These are phyloP conservation scores for Penaeus vannamei DNA, from an alignment of 1,140 invertebrate genomes.

Conservation along the genomic window DNA sequence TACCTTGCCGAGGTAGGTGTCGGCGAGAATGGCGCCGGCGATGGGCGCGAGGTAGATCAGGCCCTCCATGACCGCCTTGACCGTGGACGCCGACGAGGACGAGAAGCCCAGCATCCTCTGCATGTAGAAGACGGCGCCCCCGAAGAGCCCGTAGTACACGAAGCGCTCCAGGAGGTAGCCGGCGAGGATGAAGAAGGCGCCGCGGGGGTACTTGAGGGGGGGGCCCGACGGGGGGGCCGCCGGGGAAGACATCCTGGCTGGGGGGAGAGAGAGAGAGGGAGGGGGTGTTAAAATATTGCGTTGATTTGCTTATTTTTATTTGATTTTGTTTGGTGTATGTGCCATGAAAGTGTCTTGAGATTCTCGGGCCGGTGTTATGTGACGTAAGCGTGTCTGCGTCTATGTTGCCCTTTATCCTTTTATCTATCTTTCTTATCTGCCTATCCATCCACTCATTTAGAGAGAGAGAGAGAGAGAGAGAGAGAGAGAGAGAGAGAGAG, in stretches of 20 bases:
- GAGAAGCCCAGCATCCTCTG: conserved; percentile 61
- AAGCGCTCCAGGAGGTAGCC: conserved; percentile 62
- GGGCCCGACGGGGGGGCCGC: background rate
- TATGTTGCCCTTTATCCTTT: no score
- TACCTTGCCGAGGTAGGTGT: conserved; percentile 89
- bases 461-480: background rate
- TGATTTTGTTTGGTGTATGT: no score
- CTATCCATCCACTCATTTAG: no score
- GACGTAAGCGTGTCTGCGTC: no score
- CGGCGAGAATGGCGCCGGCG: conserved; percentile 88
- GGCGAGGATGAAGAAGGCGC: conserved; percentile 49
- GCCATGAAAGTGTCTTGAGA: no score
- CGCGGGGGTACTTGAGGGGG: conserved; percentile 31
- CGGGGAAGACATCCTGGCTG: background rate
- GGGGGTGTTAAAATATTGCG: no score
- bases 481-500: background rate
- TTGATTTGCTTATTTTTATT: no score
- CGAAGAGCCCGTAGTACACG: conserved; percentile 66
- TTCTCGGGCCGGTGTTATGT: no score
- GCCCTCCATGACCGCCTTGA: conserved; percentile 58
- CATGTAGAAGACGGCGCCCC: conserved; percentile 64
- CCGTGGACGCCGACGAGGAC: conserved; percentile 50
- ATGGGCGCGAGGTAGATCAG: conserved; percentile 84
- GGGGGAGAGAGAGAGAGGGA: background rate
- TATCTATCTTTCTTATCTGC: no score